Conservation (phyloP, 2,888 invertebrate genomes). For the Eudemis profundana region DNA sequence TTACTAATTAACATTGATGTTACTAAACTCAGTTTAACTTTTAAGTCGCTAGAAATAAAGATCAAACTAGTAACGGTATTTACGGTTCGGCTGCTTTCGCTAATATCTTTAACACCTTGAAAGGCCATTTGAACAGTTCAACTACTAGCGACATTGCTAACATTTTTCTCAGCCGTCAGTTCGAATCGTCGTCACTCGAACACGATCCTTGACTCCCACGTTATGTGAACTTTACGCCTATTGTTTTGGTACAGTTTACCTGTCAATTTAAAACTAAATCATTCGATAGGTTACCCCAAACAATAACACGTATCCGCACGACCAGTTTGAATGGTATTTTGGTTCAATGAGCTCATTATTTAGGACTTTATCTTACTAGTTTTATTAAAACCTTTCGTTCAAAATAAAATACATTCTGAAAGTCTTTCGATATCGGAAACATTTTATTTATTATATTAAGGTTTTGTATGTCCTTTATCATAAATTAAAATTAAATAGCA, state of each 20-base stretch:
- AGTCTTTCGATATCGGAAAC: too few relatives aligned
- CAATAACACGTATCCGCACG: slow-evolving; percentile 37
- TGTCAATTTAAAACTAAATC: slow-evolving; percentile 34
- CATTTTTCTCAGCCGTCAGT: slow-evolving; percentile 31
- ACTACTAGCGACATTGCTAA: slow-evolving; percentile 26
- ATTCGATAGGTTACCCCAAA: slow-evolving; percentile 23
- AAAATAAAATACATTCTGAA: neutral
- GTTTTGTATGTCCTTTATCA: too few relatives aligned
- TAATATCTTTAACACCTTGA: neutral
- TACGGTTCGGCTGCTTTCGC: neutral
- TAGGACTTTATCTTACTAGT: slow-evolving; percentile 9
- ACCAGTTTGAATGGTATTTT: slow-evolving; percentile 8
- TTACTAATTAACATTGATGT: too few relatives aligned
- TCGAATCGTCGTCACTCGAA: slow-evolving; percentile 32
- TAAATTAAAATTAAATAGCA: too few relatives aligned
- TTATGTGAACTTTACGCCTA: slow-evolving; percentile 40
- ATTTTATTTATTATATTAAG: too few relatives aligned
- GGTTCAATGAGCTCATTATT: slow-evolving; percentile 23
- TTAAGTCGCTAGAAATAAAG: too few relatives aligned
- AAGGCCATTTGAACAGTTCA: slow-evolving; percentile 8
- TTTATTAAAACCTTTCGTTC: slow-evolving; percentile 19
- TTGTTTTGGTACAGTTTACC: slow-evolving; percentile 40
- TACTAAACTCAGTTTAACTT: too few relatives aligned
- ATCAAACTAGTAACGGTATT: too few relatives aligned
- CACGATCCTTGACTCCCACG: slow-evolving; percentile 39